phyloP scores from a whole-genome alignment of 2,888 invertebrate species.

The Eurytoma adleriae region DNA sequence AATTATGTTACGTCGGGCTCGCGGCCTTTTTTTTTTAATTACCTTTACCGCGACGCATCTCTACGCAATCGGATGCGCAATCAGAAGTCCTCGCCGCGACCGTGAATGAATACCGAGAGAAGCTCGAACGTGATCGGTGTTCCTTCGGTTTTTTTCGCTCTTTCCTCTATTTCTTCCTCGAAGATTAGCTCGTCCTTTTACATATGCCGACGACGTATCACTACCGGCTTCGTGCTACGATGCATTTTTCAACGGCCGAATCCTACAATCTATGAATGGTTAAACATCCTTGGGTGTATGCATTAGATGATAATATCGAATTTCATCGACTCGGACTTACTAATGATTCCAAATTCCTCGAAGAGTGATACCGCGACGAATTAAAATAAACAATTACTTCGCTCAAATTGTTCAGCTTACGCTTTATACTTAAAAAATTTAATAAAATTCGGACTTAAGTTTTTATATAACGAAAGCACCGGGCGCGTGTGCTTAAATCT shows the following conservation, averaged over 20 bases:
- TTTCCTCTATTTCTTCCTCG: neutral
- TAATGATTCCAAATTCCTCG: no score
- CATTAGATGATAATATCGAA: no score
- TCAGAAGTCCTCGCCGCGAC: neutral
- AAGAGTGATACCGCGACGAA: no score
- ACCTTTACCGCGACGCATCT: neutral
- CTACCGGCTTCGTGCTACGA: neutral
- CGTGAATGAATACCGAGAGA: neutral
- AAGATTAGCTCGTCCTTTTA: slow-evolving; percentile 6
- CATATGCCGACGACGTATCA: slow-evolving; percentile 2
- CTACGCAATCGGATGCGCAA: neutral
- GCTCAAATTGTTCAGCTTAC: no score
- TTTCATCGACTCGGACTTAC: no score
- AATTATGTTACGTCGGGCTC: neutral
- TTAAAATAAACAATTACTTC: no score
- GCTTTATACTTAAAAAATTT: no score
- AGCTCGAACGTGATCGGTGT: neutral
- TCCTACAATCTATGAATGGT: neutral
- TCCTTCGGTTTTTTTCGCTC: slow-evolving; percentile 1
- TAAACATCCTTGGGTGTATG: neutral
- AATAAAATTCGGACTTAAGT: no score
- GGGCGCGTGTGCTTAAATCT: no score
- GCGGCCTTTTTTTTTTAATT: neutral
- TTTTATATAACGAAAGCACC: no score
- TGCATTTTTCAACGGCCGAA: slow-evolving; percentile 5